Conservation (phyloP, 2,113 vertebrate species). For the Phyllostomus hastatus region DNA sequence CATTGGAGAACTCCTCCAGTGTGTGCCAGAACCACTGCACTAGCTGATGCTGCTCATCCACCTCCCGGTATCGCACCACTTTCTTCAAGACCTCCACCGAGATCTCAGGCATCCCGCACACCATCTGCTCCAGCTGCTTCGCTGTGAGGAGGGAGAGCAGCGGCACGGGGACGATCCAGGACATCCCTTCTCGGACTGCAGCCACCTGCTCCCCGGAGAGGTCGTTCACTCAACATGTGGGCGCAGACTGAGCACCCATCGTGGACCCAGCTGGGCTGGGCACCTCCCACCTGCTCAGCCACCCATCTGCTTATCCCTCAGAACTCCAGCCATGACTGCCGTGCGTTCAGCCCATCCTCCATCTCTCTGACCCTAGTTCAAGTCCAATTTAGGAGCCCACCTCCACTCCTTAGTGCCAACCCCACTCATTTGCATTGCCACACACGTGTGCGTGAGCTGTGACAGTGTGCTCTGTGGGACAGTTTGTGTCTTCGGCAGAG, state of each 20-base stretch:
- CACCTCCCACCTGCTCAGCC: background rate
- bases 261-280: background rate
- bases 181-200: slow-evolving; percentile 91
- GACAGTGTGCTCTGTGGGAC: background rate
- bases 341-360: background rate
- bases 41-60: slow-evolving; percentile 89
- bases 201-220: slow-evolving; percentile 80
- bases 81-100: slow-evolving; percentile 90
- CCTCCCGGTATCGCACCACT: slow-evolving; percentile 89
- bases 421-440: background rate
- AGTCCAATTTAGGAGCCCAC: background rate
- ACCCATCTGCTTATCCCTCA: background rate
- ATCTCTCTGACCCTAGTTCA: background rate
- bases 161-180: slow-evolving; percentile 89
- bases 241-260: background rate
- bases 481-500: background rate
- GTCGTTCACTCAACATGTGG: background rate
- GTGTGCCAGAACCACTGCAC: slow-evolving; percentile 91
- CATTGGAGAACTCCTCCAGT: slow-evolving; percentile 88
- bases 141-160: slow-evolving; percentile 89
- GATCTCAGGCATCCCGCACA: slow-evolving; percentile 90
- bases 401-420: background rate
- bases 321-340: background rate
- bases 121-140: slow-evolving; percentile 89
- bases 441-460: fast-evolving